Evolutionary conservation across 2,888 invertebrate species (phyloP).

Genomic region (Papilio demoleus): DNA sequence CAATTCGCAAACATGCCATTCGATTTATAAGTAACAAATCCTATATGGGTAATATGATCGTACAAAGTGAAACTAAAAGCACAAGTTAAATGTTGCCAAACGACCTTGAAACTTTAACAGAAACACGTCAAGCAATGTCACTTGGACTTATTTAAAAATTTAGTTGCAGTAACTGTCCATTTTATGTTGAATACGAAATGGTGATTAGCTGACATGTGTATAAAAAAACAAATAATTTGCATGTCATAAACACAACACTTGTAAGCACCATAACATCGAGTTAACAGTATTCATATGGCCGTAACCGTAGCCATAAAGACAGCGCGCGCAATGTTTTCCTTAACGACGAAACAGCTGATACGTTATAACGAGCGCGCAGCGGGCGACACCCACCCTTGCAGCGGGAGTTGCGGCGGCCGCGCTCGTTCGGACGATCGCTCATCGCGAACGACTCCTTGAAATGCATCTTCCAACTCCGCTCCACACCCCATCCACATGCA

Average conservation of each 20-base stretch:
- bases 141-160: background rate
- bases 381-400: slow-evolving; percentile 79
- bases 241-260: slow-evolving; percentile 33
- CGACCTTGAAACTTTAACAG: slow-evolving; percentile 35
- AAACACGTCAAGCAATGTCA: slow-evolving; percentile 9
- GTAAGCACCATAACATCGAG: slow-evolving; percentile 33
- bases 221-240: slow-evolving; percentile 29
- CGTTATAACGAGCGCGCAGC: slow-evolving; percentile 54
- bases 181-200: background rate
- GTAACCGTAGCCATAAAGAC: slow-evolving; percentile 44
- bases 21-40: background rate
- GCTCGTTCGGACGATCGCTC: slow-evolving; percentile 83
- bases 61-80: background rate
- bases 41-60: background rate
- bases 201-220: background rate
- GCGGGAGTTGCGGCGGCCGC: slow-evolving; percentile 81
- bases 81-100: slow-evolving; percentile 12
- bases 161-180: background rate
- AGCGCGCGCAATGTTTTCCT: slow-evolving; percentile 48
- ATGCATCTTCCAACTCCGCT: slow-evolving; percentile 81
- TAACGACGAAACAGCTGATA: slow-evolving; percentile 49
- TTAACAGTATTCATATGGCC: slow-evolving; percentile 35
- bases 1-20: slow-evolving; percentile 9
- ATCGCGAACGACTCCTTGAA: slow-evolving; percentile 83
- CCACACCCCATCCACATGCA: slow-evolving; percentile 79